Evolutionary conservation across 2,888 invertebrate species (phyloP), one percentile per base, ranked within the genome.

Genomic region (Cerastoderma edule): DNA sequence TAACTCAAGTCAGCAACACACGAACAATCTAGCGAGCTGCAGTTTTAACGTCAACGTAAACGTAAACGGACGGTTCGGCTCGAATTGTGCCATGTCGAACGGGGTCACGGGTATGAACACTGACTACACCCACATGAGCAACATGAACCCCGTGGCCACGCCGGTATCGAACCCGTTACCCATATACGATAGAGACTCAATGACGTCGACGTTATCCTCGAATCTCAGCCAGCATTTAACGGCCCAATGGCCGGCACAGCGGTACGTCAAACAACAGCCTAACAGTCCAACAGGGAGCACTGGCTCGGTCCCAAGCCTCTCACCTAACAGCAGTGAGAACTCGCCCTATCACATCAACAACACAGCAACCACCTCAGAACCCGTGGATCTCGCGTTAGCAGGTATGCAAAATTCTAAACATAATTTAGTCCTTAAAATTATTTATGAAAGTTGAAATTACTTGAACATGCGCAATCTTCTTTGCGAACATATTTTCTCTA

Each of bases 201-300:
- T 83, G 77, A 74, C 79, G 56, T 69, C 80, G 28, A 75, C 74
- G 35, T 69, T 78, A 44, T 44, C 70, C 2, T 54, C 78, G 16
- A 74, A 56, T 54, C 44, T 67, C 24, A 44, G 33, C 16, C 64
- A 53, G 19, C 81, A 77, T 46, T 50, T 78, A 28, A 50, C 85
- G 22, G 72, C 80, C 19, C 74, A 83, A 35, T 85, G 84, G 85
- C 76, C 78, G 8, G 67, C 78, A 30, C 85, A 85, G 68, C 71
- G 86, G 67, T 89, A 86, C 72, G 80, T 87, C 50, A 90, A 90
- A 72, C 90, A 90, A 78, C 89, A 90, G 78, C 88, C 90, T 0
- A 79, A 90, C 68, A 89, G 90, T 64, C 90, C 90, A 0, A 85
- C 90, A 4, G 90, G 91, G 67, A 90, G 89, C 74, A 91, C 91